Base-by-base conservation (phyloP, 2,113 vertebrate genomes). In the Laterallus jamaicensis region DNA sequence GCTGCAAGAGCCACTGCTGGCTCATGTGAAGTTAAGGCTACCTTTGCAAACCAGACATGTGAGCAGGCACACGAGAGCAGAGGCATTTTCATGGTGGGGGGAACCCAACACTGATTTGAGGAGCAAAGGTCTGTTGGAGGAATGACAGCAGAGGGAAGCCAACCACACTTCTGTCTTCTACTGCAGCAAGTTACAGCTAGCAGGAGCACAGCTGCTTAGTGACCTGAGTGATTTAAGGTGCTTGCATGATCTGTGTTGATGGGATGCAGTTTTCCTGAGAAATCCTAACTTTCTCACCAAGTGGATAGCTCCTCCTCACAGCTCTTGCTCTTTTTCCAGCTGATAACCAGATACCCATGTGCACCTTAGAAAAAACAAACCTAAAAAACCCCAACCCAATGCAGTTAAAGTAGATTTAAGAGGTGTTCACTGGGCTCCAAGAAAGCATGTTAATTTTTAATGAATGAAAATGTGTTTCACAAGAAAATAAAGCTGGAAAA, bases 61-160 rank as follows among this genome's bases (percentile, higher is more conserved):
- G 0, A 56, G 26, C n/a, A 58, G 21, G 29, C 5, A 1, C 68
- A 49, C 9, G 14, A 63, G 26, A 75, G 37, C 3, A 2, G 25
- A 70, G 13, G 3, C 14, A n/a, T n/a, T 75, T 78, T 63, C 40
- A 40, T 13, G 12, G 40, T 40, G 40, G 11, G 12, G 40, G 42
- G 42, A 44, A 17, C 42, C 42, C 42, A 44, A 44, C 39, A 29
- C 19, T 0, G 1, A 52, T 39, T 11, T 18, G 35, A 74, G 20
- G 18, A 79, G 28, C 40, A 75, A 55, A 63, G 20, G 11, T 42
- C 32, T 84, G n/a, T 9, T 62, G 79, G n/a, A 76, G n/a, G 47
- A 47, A 25, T 49, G 24, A 4, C 79, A 63, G 40, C 31, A 67
- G 32, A 69, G 3, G 3, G 5, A 3, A 82, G 17, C n/a, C 74